These are phyloP conservation scores for Heteromurus nitidus DNA, from an alignment of 2,888 invertebrate genomes.

Conservation along the genomic window DNA sequence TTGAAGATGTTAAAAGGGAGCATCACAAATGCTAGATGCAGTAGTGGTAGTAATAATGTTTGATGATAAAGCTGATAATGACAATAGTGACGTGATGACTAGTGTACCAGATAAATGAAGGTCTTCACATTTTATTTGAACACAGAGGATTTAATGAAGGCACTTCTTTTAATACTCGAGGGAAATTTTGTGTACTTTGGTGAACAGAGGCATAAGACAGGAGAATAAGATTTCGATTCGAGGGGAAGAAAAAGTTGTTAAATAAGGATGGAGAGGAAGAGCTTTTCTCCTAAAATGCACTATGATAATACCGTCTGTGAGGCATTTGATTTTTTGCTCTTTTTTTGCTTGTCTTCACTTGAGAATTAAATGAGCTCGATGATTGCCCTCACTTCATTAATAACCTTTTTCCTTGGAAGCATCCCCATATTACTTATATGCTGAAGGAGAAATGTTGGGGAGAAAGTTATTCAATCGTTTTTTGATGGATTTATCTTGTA, in stretches of 20 bases:
- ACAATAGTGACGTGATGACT: constrained; percentile 27
- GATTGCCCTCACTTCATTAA: constrained; percentile 9
- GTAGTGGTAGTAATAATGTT: constrained; percentile 24
- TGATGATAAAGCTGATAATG: constrained; percentile 45
- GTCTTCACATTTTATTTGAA: constrained; percentile 55
- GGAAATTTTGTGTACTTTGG: constrained; percentile 47
- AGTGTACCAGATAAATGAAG: constrained; percentile 20
- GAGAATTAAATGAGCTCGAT: constrained; percentile 44
- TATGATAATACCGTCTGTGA: background rate
- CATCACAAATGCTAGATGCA: background rate
- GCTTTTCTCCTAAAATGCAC: background rate
- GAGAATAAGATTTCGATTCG: background rate
- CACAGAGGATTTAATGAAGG: constrained; percentile 54
- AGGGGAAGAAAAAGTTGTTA: constrained; percentile 36
- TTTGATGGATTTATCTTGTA: constrained; percentile 57
- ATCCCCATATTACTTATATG: background rate
- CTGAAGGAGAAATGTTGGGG: background rate
- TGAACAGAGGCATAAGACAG: constrained; percentile 15
- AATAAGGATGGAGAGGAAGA: constrained; percentile 15
- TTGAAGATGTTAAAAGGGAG: background rate
- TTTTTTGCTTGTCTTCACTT: constrained; percentile 36
- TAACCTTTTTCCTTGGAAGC: no score
- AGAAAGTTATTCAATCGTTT: constrained; percentile 26
- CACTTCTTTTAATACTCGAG: constrained; percentile 54
- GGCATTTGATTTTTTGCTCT: constrained; percentile 47